These are phyloP conservation scores for Pollenia amentaria DNA, from an alignment of 2,888 invertebrate species.

Conservation along the genomic window DNA sequence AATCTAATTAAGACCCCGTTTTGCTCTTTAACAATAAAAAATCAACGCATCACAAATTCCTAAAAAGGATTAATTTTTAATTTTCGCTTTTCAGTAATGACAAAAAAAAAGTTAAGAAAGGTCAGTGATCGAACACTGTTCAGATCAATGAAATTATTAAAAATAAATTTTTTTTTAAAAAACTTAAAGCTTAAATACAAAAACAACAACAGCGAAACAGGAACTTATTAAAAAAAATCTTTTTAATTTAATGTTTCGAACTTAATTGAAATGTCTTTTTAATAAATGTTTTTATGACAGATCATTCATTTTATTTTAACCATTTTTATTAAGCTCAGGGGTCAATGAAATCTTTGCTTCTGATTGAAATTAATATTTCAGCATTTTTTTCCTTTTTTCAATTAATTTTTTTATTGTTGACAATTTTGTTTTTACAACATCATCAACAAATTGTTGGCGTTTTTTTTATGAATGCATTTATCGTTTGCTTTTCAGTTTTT, in stretches of 20 bases:
- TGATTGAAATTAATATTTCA: conserved; percentile 69
- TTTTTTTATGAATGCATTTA: conserved; percentile 32
- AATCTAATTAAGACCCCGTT: too few relatives aligned
- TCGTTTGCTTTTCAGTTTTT: not conserved
- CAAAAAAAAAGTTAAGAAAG: conserved; percentile 44
- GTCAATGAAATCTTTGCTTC: conserved; percentile 70
- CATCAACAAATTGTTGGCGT: conserved; percentile 53
- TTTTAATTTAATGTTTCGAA: conserved; percentile 35
- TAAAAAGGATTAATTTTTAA: not conserved
- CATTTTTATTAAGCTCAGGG: conserved; percentile 60
- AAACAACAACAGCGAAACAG: conserved; percentile 32
- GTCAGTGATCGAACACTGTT: conserved; percentile 68
- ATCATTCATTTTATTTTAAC: conserved; percentile 64
- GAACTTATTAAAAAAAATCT: conserved; percentile 56
- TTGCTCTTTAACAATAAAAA: too few relatives aligned
- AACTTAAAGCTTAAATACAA: too few relatives aligned
- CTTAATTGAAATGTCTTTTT: conserved; percentile 71
- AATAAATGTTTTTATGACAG: conserved; percentile 68
- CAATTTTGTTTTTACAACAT: conserved; percentile 60
- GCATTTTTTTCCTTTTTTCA: conserved; percentile 38
- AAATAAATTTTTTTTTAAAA: not conserved
- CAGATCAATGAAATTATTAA: conserved; percentile 30
- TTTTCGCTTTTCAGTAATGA: not conserved
- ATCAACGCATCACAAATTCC: too few relatives aligned
- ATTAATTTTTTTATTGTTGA: conserved; percentile 35